phyloP scores from a whole-genome alignment of 2,113 vertebrate genomes.

The Columbina picui region DNA sequence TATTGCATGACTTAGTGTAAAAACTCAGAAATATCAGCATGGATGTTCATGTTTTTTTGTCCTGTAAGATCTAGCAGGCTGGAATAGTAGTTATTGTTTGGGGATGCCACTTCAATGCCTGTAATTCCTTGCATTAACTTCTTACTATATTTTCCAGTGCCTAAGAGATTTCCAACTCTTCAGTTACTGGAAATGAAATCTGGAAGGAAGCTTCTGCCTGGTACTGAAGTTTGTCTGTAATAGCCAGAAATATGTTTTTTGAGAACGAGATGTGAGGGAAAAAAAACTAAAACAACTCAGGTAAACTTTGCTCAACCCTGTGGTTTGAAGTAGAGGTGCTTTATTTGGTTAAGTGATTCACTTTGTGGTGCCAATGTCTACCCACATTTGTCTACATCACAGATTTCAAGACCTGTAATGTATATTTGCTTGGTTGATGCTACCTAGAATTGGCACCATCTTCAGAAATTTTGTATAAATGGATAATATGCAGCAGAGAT shows the following conservation, averaged over 20 bases:
- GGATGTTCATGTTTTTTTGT: background rate
- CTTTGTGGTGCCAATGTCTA: background rate
- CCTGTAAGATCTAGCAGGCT: background rate
- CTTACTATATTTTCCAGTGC: background rate
- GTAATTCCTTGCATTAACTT: background rate
- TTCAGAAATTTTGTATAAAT: background rate
- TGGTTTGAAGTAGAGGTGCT: accelerated
- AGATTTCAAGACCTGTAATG: background rate
- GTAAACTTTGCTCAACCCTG: background rate
- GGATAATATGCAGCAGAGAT: background rate
- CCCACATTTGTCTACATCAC: background rate
- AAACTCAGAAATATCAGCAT: background rate
- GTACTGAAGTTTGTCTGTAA: background rate
- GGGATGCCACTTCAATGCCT: background rate
- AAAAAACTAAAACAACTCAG: background rate
- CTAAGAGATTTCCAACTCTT: background rate
- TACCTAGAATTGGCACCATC: background rate
- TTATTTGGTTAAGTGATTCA: background rate
- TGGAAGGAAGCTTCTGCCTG: background rate
- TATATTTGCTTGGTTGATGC: background rate
- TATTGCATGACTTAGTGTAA: background rate
- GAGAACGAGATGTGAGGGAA: background rate
- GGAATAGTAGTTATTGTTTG: background rate
- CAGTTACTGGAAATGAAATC: background rate
- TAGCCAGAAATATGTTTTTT: background rate